phyloP scores from a whole-genome alignment of 2,797 vertebrate species.

The Coluber constrictor region DNA sequence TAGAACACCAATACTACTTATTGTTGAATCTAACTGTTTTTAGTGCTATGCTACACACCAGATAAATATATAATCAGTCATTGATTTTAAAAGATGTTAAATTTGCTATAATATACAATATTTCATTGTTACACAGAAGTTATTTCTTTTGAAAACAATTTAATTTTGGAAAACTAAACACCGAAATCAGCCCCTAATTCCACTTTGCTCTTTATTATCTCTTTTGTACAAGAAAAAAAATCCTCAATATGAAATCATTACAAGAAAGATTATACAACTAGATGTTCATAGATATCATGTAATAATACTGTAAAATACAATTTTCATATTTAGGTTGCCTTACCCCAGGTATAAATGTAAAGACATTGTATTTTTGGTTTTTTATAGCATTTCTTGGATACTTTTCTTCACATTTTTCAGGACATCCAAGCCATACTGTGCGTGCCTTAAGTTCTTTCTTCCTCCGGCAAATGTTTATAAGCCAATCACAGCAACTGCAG shows the following conservation, averaged over 20 bases:
- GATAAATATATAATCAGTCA: background rate
- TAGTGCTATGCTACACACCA: background rate
- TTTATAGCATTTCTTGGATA: constrained; percentile 95
- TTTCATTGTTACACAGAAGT: background rate
- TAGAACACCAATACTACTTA: background rate
- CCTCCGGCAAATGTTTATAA: constrained; percentile 81
- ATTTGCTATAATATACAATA: background rate
- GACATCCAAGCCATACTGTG: constrained; percentile 90
- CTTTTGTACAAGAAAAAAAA: background rate
- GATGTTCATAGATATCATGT: background rate
- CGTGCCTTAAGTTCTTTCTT: constrained; percentile 87
- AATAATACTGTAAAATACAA: background rate
- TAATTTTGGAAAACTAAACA: background rate
- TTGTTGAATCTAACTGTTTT: background rate
- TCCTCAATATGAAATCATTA: background rate
- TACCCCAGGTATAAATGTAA: constrained; percentile 98
- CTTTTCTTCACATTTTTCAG: constrained; percentile 97
- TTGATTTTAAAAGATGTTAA: background rate
- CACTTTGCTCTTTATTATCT: background rate
- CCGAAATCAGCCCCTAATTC: background rate
- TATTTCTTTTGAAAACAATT: background rate
- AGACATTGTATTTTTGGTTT: constrained; percentile 97
- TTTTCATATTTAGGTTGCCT: constrained; percentile 57
- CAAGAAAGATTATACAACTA: background rate
- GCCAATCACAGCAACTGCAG: constrained; percentile 89